These are phyloP conservation scores for Pagrus major DNA, from an alignment of 2,113 vertebrate species.

Conservation along the genomic window DNA sequence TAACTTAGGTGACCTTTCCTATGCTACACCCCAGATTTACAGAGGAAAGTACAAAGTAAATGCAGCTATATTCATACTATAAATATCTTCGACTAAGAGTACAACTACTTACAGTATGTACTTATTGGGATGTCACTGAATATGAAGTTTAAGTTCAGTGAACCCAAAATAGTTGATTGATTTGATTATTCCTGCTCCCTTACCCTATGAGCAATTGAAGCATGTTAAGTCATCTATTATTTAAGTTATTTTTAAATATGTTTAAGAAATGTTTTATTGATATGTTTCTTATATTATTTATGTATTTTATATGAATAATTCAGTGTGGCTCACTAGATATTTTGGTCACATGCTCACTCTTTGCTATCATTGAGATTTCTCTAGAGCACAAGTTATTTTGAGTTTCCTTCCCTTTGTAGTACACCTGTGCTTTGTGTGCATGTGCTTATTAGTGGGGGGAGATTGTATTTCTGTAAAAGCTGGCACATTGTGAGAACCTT, in stretches of 20 bases:
- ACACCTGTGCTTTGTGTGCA: not conserved
- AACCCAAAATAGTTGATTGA: not conserved
- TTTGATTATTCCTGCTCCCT: not conserved
- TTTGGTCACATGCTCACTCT: not conserved
- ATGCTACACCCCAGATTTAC: not conserved
- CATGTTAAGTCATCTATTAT: not conserved
- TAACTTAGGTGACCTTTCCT: not conserved
- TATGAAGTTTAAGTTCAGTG: not conserved
- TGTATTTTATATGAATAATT: constrained; percentile 19
- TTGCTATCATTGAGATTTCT: not conserved
- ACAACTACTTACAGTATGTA: no score
- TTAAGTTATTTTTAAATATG: not conserved
- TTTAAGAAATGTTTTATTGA: constrained; percentile 20
- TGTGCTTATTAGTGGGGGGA: not conserved
- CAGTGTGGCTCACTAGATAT: not conserved
- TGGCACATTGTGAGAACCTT: not conserved
- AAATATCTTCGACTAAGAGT: not conserved
- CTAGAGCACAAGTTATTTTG: not conserved
- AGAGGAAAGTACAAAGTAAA: not conserved
- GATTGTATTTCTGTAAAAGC: not conserved
- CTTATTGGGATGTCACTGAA: not conserved
- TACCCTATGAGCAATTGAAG: not conserved
- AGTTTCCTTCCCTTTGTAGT: not conserved
- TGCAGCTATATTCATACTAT: not conserved
- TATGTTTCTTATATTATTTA: constrained; percentile 21